Percentiles rank a stretch among this genome's conserved stretches.
These are phyloP conservation scores for Reticulitermes speratus DNA, from an alignment of 1,140 invertebrate species.

Conservation along the genomic window DNA sequence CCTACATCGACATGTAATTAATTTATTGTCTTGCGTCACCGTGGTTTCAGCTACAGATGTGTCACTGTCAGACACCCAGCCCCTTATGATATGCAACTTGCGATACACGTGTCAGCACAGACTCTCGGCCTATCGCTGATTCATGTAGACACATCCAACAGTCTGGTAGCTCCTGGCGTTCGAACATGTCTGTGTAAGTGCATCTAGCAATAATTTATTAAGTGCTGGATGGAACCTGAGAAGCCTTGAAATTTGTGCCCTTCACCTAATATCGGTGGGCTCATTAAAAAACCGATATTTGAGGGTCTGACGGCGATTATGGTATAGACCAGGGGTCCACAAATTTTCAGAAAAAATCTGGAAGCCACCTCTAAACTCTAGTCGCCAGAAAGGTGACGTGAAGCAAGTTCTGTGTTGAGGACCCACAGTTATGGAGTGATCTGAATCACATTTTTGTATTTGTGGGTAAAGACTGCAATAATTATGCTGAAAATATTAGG, in stretches of 20 bases:
- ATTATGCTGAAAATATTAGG: too few relatives aligned
- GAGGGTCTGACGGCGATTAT: too few relatives aligned
- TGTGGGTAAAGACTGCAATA: too few relatives aligned
- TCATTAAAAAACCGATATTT: too few relatives aligned
- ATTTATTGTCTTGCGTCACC: not conserved
- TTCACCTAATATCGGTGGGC: too few relatives aligned
- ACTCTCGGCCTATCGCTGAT: not conserved
- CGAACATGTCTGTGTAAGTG: not conserved
- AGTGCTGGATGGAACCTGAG: not conserved
- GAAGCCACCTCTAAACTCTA: too few relatives aligned
- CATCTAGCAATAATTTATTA: not conserved
- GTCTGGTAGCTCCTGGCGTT: not conserved
- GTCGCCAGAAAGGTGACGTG: too few relatives aligned
- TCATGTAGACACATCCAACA: not conserved
- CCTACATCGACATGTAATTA: not conserved
- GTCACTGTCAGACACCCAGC: not conserved
- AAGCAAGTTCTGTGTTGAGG: too few relatives aligned
- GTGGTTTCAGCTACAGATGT: not conserved
- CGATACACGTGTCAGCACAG: not conserved
- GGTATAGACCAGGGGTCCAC: too few relatives aligned
- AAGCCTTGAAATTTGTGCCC: not conserved
- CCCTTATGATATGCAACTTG: not conserved
- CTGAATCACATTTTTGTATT: too few relatives aligned
- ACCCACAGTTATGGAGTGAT: too few relatives aligned
- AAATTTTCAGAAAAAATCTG: too few relatives aligned